A percentile compares a stretch with the other conserved stretches of the same genome.
phyloP scores from a whole-genome alignment of 30 jellyfish, hydroid and myxozoan genomes.

The Aurelia sp. region DNA sequence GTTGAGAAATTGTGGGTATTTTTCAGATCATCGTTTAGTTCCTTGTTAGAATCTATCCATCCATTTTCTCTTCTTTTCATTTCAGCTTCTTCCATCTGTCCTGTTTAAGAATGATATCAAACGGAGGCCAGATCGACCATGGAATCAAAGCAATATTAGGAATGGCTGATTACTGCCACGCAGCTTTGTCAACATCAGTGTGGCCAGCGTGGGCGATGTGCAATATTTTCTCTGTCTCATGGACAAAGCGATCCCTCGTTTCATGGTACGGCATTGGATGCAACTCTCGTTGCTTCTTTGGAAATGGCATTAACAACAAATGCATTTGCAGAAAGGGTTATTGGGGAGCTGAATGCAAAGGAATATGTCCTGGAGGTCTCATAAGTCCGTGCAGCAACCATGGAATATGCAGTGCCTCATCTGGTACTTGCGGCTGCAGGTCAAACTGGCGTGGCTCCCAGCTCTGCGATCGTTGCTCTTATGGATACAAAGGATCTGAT shows the following conservation, averaged over 20 bases:
- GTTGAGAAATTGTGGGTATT: no score
- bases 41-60: no score
- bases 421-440: conserved; percentile 48
- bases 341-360: conserved; percentile 60
- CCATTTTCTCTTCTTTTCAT: not conserved
- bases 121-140: conserved; percentile 44
- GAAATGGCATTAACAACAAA: conserved; percentile 1
- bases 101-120: conserved; percentile 55
- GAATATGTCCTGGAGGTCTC: conserved; percentile 50
- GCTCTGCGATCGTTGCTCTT: conserved; percentile 32
- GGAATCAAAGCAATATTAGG: conserved; percentile 56
- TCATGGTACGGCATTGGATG: conserved; percentile 61
- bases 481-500: conserved; percentile 49
- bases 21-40: no score
- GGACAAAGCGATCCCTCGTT: conserved; percentile 38
- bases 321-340: conserved; percentile 58
- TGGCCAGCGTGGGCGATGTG: conserved; percentile 72
- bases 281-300: conserved; percentile 40
- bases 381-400: conserved; percentile 35
- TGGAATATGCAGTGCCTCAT: conserved; percentile 32
- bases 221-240: conserved; percentile 55
- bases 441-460: conserved; percentile 68
- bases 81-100: conserved; percentile 63
- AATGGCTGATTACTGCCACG: conserved; percentile 65
- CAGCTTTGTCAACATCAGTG: conserved; percentile 35